Percentiles rank a stretch among this genome's conserved stretches.
Conservation (phyloP, 2,888 invertebrate species). For the Horisme vitalbata region DNA sequence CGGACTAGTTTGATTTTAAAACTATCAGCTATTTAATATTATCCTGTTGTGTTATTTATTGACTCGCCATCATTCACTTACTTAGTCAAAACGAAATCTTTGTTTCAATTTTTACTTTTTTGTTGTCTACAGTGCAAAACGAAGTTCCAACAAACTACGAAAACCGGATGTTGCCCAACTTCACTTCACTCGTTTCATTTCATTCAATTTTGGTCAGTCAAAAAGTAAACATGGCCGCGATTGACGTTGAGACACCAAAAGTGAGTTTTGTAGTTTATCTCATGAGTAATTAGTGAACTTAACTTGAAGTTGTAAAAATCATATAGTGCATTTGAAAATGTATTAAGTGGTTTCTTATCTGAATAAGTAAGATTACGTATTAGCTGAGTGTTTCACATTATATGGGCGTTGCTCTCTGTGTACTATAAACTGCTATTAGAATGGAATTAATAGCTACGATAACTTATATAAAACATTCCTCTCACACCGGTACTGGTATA, state of each 20-base stretch:
- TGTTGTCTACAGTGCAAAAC: too few species aligned
- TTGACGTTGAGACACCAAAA: constrained; percentile 74
- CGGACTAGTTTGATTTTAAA: too few species aligned
- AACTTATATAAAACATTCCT: constrained; percentile 37
- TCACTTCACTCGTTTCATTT: too few species aligned
- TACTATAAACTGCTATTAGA: too few species aligned
- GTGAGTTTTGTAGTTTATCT: constrained; percentile 51
- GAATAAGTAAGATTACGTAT: neutral
- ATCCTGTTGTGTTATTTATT: too few species aligned
- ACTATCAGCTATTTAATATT: too few species aligned
- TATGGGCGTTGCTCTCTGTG: constrained; percentile 41
- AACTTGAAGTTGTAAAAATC: neutral
- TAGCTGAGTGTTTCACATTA: neutral
- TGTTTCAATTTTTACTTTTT: too few species aligned
- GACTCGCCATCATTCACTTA: too few species aligned
- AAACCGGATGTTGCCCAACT: too few species aligned
- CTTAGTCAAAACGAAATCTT: too few species aligned
- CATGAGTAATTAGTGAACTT: constrained; percentile 5
- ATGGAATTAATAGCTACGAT: too few species aligned
- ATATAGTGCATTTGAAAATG: neutral
- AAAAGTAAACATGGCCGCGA: constrained; percentile 84
- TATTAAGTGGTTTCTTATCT: neutral
- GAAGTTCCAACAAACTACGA: too few species aligned
- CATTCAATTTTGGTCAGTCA: constrained; percentile 53
- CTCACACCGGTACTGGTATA: constrained; percentile 33